phyloP scores from a whole-genome alignment of 2,888 invertebrate species.

The Chaetogeoica ovagalla region DNA sequence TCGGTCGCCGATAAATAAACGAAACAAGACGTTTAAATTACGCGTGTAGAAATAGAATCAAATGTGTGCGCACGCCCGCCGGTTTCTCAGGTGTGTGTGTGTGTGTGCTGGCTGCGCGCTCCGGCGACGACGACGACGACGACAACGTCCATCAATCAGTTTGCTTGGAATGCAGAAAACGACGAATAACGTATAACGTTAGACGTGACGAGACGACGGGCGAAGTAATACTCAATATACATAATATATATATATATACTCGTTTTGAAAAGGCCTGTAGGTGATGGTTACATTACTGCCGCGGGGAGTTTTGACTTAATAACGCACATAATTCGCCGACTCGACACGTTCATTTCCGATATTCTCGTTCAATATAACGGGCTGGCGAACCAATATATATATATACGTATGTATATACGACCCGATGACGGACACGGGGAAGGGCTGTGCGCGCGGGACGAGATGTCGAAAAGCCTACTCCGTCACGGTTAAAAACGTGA shows the following conservation, averaged over 20 bases:
- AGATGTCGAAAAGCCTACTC: constrained; percentile 9
- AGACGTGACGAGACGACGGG: not conserved
- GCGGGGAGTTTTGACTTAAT: constrained; percentile 24
- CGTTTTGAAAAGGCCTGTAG: too few species aligned
- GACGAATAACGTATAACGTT: not conserved
- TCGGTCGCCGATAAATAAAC: too few species aligned
- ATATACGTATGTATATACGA: too few species aligned
- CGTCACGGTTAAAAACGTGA: constrained; percentile 35
- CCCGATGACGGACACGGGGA: not conserved
- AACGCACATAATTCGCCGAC: constrained; percentile 45
- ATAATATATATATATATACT: too few species aligned
- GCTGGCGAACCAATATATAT: not conserved
- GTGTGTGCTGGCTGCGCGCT: constrained; percentile 3
- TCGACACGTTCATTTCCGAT: constrained; percentile 50
- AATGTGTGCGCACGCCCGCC: not conserved
- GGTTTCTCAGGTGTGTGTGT: constrained; percentile 6
- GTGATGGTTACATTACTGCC: not conserved
- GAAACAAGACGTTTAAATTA: too few species aligned
- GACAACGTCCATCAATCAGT: constrained; percentile 40
- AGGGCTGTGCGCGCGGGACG: not conserved
- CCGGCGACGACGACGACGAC: too few species aligned
- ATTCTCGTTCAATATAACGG: constrained; percentile 32
- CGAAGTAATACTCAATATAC: not conserved
- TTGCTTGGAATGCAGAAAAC: not conserved
- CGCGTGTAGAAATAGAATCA: constrained; percentile 8